Evolutionary conservation across 2,113 vertebrate genomes (phyloP).

Genomic region (Equus przewalskii): DNA sequence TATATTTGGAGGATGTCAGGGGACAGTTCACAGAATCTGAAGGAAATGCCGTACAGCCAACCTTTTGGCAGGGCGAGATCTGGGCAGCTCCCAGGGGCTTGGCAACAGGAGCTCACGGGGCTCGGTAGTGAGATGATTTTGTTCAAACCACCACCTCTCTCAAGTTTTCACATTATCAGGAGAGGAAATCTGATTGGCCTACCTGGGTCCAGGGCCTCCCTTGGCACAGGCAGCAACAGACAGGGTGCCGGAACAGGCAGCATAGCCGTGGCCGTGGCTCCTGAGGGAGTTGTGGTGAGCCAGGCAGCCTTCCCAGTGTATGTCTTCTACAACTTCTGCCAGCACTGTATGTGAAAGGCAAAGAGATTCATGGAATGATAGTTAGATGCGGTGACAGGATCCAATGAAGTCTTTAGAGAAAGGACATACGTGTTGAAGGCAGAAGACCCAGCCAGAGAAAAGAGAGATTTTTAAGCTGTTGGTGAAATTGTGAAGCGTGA

Average conservation of each 20-base stretch:
- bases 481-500: not conserved
- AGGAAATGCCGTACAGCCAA: not conserved
- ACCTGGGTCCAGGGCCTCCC: not conserved
- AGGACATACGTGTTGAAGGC: not conserved
- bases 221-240: not conserved
- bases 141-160: not conserved
- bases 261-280: not conserved
- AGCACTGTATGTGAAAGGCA: not conserved
- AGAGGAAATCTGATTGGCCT: not conserved
- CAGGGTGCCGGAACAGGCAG: not conserved
- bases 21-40: not conserved
- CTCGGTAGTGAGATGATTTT: not conserved
- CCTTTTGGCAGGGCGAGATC: not conserved
- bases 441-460: not conserved
- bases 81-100: not conserved
- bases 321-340: not conserved
- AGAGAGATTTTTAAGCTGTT: not conserved
- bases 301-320: not conserved
- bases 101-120: not conserved
- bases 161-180: not conserved
- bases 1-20: not conserved
- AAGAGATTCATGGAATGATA: not conserved
- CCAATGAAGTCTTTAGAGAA: not conserved
- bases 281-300: not conserved
- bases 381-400: not conserved